Conservation (phyloP, 2,888 invertebrate species). For the Phania funesta region DNA sequence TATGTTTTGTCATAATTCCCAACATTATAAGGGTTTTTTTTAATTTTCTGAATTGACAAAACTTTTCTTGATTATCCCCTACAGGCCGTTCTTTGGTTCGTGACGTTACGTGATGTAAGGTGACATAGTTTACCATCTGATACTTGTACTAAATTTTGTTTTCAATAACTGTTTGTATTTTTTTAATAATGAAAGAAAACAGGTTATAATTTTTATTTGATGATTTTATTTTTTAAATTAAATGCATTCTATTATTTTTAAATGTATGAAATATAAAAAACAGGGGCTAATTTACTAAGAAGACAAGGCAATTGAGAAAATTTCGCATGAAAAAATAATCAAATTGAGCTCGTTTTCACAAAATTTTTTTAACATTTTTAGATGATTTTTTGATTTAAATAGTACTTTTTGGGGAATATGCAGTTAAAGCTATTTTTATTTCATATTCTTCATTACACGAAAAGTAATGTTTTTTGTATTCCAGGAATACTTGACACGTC, state of each 20-base stretch:
- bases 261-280: background rate
- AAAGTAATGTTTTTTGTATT: too few relatives aligned
- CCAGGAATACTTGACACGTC: too few relatives aligned
- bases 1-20: background rate
- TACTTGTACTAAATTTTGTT: background rate
- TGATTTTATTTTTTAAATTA: background rate
- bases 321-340: background rate
- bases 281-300: background rate
- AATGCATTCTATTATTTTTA: too few relatives aligned
- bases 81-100: constrained; percentile 7
- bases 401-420: too few relatives aligned
- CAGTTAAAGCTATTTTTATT: too few relatives aligned
- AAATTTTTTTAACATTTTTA: background rate
- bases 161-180: background rate
- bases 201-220: background rate
- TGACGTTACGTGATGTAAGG: constrained; percentile 7
- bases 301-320: background rate
- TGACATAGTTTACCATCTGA: too few relatives aligned
- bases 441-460: too few relatives aligned
- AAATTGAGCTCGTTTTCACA: background rate
- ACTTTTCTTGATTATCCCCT: constrained; percentile 8
- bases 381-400: too few relatives aligned
- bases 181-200: background rate
- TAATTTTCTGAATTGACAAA: constrained; percentile 7
- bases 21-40: background rate